Evolutionary conservation across 2,888 invertebrate genomes (phyloP).

Genomic region (Lomographa bimaculata): DNA sequence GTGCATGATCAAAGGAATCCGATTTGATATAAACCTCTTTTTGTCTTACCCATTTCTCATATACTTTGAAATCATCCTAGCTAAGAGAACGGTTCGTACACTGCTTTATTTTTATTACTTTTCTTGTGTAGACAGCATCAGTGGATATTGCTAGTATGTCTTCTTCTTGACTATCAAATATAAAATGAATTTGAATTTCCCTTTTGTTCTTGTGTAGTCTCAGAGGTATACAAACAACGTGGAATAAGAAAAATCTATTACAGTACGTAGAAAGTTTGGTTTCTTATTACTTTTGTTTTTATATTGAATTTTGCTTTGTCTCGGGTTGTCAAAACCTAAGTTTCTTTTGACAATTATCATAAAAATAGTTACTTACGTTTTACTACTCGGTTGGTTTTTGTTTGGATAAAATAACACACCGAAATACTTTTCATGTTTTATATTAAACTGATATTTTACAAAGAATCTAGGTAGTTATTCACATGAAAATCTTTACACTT

Average conservation of each 20-base stretch:
- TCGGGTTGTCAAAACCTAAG: no score
- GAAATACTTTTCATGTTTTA: constrained; percentile 47
- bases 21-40: constrained; percentile 56
- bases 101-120: constrained; percentile 32
- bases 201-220: constrained; percentile 16
- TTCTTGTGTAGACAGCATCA: constrained; percentile 16
- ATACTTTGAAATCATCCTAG: constrained; percentile 44
- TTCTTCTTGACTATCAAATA: constrained; percentile 18
- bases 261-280: constrained; percentile 3
- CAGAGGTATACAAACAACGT: constrained; percentile 6
- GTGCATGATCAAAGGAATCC: constrained; percentile 47
- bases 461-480: constrained; percentile 69
- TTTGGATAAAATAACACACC: constrained; percentile 7
- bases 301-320: background rate
- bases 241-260: constrained; percentile 15
- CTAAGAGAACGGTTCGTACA: constrained; percentile 6
- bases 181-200: constrained; percentile 24
- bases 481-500: constrained; percentile 74
- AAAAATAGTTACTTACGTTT: no score
- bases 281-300: background rate
- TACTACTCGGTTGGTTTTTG: no score
- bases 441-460: constrained; percentile 76
- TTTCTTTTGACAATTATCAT: no score
- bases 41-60: constrained; percentile 46
- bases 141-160: constrained; percentile 19